Percentiles rank a stretch among this genome's conserved stretches.
Evolutionary conservation across 2,113 vertebrate genomes (phyloP).

Genomic region (Callopanchax toddi): DNA sequence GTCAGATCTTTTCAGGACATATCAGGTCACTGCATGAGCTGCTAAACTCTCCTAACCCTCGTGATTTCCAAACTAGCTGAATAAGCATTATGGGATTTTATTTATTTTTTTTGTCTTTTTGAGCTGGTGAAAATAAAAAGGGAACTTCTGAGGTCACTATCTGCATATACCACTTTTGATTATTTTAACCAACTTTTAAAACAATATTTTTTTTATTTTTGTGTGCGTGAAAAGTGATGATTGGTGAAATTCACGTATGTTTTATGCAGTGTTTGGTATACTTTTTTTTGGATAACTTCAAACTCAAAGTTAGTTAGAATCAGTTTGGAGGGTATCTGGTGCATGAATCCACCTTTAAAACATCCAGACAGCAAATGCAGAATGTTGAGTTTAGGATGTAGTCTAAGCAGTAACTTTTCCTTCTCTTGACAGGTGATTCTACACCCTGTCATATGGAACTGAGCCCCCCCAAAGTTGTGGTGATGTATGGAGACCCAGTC

Average conservation of each 20-base stretch:
- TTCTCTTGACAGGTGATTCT: slow-evolving; percentile 18
- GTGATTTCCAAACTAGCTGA: background rate
- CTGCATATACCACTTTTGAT: background rate
- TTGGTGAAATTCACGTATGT: background rate
- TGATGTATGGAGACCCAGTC: slow-evolving; percentile 65
- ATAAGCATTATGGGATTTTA: background rate
- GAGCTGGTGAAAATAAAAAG: background rate
- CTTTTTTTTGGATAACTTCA: no score
- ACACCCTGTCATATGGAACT: slow-evolving; percentile 59
- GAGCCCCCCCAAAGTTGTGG: slow-evolving; percentile 46
- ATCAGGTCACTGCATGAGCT: background rate
- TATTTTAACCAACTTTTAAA: background rate
- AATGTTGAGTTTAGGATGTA: no score
- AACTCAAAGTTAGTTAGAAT: no score
- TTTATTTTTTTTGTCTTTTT: no score
- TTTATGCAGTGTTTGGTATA: background rate
- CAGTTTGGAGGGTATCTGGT: background rate
- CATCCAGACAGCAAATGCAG: no score
- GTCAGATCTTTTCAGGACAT: background rate
- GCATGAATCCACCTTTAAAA: background rate
- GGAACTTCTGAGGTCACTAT: background rate
- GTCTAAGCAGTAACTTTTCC: background rate
- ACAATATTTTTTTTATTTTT: no score
- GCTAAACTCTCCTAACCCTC: background rate
- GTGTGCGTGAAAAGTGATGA: no score